Percentiles rank a stretch among this genome's conserved stretches.
phyloP scores from a whole-genome alignment of 2,797 vertebrate genomes.

The Astyanax mexicanus region DNA sequence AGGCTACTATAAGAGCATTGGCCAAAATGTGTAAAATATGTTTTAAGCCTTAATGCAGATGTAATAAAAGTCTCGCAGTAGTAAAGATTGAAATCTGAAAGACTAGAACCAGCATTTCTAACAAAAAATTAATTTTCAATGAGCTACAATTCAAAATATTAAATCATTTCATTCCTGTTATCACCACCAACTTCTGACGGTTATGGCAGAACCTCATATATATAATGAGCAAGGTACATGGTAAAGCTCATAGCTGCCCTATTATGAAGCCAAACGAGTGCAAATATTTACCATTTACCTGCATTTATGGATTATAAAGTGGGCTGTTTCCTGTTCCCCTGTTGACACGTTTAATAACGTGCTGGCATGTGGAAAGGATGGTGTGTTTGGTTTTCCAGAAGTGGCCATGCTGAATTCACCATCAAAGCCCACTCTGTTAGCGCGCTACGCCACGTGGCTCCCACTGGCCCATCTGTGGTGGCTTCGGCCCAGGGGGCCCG shows the following conservation, averaged over 20 bases:
- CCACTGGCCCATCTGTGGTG: slow-evolving; percentile 29
- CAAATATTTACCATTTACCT: slow-evolving; percentile 55
- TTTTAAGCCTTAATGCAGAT: too few species aligned
- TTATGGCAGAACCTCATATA: not conserved
- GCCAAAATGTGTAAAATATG: too few species aligned
- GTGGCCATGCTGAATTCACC: slow-evolving; percentile 8
- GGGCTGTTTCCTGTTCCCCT: slow-evolving; percentile 50
- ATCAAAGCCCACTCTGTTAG: slow-evolving; percentile 57
- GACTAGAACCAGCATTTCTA: too few species aligned
- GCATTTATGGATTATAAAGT: slow-evolving; percentile 58
- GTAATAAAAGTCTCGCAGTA: too few species aligned
- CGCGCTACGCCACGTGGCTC: not conserved
- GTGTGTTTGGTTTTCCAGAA: slow-evolving; percentile 38
- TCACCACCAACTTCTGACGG: not conserved
- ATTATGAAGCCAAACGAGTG: slow-evolving; percentile 20
- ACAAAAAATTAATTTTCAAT: too few species aligned
- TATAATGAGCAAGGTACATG: not conserved
- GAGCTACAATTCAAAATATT: too few species aligned
- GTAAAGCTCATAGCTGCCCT: not conserved
- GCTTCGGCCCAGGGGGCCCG: slow-evolving; percentile 11
- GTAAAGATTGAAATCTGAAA: too few species aligned
- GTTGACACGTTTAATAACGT: slow-evolving; percentile 37
- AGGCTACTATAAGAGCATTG: too few species aligned
- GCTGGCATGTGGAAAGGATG: slow-evolving; percentile 20
- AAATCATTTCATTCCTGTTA: too few species aligned